Evolutionary conservation across 2,888 invertebrate genomes (phyloP), one percentile per base, ranked within the genome.

Genomic region (Lochmaea capreae): DNA sequence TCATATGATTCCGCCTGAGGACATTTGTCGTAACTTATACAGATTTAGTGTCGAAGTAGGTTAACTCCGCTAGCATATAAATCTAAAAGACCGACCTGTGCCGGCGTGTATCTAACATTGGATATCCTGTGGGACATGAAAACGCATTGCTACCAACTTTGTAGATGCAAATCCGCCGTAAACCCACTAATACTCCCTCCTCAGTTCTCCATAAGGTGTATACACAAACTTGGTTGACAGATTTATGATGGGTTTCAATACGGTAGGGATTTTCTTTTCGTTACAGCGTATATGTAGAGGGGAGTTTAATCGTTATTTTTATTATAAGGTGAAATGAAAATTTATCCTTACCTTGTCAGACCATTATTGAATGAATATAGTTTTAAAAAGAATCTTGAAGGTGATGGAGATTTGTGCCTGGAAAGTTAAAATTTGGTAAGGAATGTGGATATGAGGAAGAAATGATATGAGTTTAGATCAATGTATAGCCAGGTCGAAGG

Each of bases 91-190:
- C 74, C 74, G 71, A 75, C 78, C 75, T 78, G 77, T 79, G 77
- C 77, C 78, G 79, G 78, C 79, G 77, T 82, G 82, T 81, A 81
- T 79, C 81, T 81, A 81, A 81, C 82, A 81, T 79, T 81, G 82
- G 82, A 80, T 82, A 82, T 82, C 83, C 82, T 79, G 71, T 72
- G 82, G 81, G 83, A 83, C 79, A 80, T 75, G 83, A 80, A 80
- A 84, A 83, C 83, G 83, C 84, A 84, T 84, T 83, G 82, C 83
- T 80, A 79, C 81, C 83, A 84, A 85, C 81, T 85, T 85, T 80
- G 82, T 82, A 81, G 80, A 85, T 85, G 85, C 84, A 85, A 85
- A 85, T 85, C 84, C 85, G 83, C 83, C 83, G 84, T 85, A 83
- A 84, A 85, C 85, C 85, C 83, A 81, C 84, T 85, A 85, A 85